Evolutionary conservation across 2,888 invertebrate species (phyloP).

Genomic region (Azorinus chamasolen): DNA sequence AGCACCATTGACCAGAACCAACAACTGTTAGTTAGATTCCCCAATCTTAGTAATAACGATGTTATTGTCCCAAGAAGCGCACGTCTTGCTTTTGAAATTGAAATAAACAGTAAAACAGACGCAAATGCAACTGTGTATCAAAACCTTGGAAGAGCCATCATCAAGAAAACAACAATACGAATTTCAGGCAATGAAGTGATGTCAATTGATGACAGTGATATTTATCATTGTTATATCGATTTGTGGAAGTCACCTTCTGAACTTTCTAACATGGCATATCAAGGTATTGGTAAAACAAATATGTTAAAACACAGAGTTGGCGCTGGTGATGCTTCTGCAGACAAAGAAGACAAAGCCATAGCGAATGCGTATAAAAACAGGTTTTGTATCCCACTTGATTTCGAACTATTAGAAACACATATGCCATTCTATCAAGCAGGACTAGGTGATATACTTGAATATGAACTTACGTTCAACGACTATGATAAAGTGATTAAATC

Average conservation of each 20-base stretch:
- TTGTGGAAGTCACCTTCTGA: conserved; percentile 37
- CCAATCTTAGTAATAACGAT: conserved; percentile 52
- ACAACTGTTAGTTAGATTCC: conserved; percentile 58
- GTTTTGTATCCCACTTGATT: conserved; percentile 48
- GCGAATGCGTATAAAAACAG: conserved; percentile 52
- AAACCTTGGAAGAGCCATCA: conserved; percentile 57
- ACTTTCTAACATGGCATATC: conserved; percentile 44
- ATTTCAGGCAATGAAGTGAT: conserved; percentile 59
- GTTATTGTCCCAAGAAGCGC: conserved; percentile 56
- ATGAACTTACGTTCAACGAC: conserved; percentile 39
- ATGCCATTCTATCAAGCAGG: conserved; percentile 58
- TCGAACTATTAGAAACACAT: conserved; percentile 43
- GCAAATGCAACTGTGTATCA: conserved; percentile 46
- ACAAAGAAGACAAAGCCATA: conserved; percentile 48
- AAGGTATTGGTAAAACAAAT: conserved; percentile 52
- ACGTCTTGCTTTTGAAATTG: conserved; percentile 56
- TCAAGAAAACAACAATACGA: conserved; percentile 56
- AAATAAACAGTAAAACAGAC: conserved; percentile 34
- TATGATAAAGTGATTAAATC: conserved; percentile 40
- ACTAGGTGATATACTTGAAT: conserved; percentile 53
- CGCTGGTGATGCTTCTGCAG: conserved; percentile 30
- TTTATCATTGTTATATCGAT: conserved; percentile 52
- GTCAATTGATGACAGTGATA: conserved; percentile 54
- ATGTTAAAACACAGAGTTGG: conserved; percentile 50
- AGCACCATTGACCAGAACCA: conserved; percentile 62